Evolutionary conservation across 2,113 vertebrate species (phyloP).

Genomic region (Manacus vitellinus): DNA sequence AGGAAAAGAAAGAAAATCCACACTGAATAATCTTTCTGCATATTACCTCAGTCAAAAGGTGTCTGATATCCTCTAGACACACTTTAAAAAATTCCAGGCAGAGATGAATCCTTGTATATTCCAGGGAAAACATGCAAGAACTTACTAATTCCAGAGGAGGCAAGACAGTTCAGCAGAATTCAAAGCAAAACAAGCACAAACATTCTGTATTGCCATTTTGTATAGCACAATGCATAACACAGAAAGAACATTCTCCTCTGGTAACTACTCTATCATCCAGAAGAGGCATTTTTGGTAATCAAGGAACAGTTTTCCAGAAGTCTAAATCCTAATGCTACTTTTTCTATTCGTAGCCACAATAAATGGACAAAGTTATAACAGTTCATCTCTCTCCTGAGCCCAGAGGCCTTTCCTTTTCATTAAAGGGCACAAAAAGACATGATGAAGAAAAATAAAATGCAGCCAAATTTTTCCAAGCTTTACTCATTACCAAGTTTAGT

Average conservation of each 20-base stretch:
- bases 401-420: not conserved
- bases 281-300: not conserved
- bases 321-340: not conserved
- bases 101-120: not conserved
- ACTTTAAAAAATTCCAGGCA: not conserved
- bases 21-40: not conserved
- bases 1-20: not conserved
- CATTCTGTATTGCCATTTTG: not conserved
- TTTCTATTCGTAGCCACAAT: not conserved
- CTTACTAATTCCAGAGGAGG: not conserved
- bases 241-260: not conserved
- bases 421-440: not conserved
- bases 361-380: not conserved
- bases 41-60: not conserved
- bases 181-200: not conserved
- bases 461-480: not conserved
- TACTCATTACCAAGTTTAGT: not conserved
- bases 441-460: not conserved
- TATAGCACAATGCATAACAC: not conserved
- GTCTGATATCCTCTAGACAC: not conserved
- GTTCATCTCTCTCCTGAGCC: not conserved
- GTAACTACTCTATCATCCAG: not conserved
- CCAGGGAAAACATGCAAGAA: not conserved
- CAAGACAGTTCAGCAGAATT: not conserved
- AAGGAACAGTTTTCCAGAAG: not conserved